A percentile compares a stretch with the other conserved stretches of the same genome.
phyloP scores from a whole-genome alignment of 1,140 invertebrate genomes.

The Caligus rogercresseyi region DNA sequence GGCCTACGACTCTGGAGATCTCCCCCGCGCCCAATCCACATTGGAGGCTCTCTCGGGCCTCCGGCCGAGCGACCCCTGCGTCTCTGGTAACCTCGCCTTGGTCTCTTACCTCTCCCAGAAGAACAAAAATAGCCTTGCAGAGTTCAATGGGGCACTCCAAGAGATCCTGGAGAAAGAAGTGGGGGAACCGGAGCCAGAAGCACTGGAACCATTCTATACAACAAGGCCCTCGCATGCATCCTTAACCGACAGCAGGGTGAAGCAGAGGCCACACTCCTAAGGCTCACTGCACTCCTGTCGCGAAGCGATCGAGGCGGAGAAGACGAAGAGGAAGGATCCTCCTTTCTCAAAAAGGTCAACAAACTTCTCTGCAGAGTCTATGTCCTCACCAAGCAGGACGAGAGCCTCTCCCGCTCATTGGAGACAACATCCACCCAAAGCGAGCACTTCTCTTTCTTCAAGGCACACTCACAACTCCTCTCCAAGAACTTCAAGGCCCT shows the following conservation, averaged over 20 bases:
- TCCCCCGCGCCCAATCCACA: background rate
- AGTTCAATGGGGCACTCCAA: too few species aligned
- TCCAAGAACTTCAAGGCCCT: background rate
- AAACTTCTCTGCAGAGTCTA: background rate
- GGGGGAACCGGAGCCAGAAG: too few species aligned
- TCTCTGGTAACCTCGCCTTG: background rate
- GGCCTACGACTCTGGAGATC: background rate
- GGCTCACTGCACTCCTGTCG: too few species aligned
- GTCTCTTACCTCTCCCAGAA: background rate
- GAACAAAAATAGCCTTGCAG: too few species aligned
- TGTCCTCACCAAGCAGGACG: background rate
- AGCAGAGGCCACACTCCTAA: background rate
- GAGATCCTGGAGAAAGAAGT: too few species aligned
- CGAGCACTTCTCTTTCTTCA: background rate
- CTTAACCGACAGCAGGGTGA: background rate
- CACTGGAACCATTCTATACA: background rate
- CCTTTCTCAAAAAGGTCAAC: background rate
- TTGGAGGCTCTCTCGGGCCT: background rate
- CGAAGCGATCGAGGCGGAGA: too few species aligned
- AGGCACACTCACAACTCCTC: background rate
- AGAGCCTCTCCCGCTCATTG: background rate
- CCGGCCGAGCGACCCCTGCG: background rate
- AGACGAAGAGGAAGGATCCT: too few species aligned
- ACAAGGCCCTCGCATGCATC: background rate
- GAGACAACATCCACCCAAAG: background rate